Percentiles rank a stretch among this genome's conserved stretches.
These are phyloP conservation scores for Pocillopora verrucosa DNA, from an alignment of 64 coral and sea anemone genomes.

Conservation along the genomic window DNA sequence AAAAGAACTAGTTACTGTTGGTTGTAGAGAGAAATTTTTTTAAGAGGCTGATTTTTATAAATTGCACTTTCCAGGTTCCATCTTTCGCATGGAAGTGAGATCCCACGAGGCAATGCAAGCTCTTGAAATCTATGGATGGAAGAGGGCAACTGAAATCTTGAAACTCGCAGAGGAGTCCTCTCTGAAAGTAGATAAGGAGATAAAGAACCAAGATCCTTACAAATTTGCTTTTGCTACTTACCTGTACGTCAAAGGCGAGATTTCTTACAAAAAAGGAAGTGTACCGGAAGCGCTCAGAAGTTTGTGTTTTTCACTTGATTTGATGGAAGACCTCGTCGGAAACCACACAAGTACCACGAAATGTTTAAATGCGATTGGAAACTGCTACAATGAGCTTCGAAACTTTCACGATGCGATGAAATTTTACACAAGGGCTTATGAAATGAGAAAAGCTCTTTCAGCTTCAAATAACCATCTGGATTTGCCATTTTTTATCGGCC, in stretches of 20 bases:
- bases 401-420: background rate
- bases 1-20: background rate
- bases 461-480: constrained; percentile 24
- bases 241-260: constrained; percentile 24
- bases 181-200: background rate
- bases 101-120: constrained; percentile 13
- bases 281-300: background rate
- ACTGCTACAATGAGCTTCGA: constrained; percentile 6
- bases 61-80: background rate
- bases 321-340: constrained; percentile 25
- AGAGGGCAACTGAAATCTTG: background rate
- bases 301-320: background rate
- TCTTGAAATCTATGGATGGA: background rate
- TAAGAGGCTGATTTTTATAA: background rate
- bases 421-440: constrained; percentile 40
- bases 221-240: background rate
- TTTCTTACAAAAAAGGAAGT: background rate
- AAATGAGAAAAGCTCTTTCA: constrained; percentile 36
- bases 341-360: constrained; percentile 27
- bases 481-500: constrained; percentile 34
- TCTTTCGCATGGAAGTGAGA: constrained; percentile 4
- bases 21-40: background rate
- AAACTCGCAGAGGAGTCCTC: background rate
- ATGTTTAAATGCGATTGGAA: constrained; percentile 47
- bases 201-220: background rate